Evolutionary conservation across 2,797 vertebrate species (phyloP).

Genomic region (Coregonus suidteri): DNA sequence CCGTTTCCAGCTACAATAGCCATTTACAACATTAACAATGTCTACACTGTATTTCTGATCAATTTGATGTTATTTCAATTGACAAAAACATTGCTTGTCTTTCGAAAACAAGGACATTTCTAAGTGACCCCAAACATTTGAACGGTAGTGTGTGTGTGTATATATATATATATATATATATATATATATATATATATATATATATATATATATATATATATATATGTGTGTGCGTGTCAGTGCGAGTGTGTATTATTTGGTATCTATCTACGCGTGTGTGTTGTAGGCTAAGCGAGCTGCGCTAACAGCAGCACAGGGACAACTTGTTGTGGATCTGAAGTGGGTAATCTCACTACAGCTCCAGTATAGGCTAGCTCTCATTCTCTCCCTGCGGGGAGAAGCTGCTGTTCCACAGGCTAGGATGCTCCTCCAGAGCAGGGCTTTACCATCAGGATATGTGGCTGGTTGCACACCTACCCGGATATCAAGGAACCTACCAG

Average conservation of each 20-base stretch:
- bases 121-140: too few species aligned
- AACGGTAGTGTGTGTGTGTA: not conserved
- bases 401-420: conserved; percentile 24
- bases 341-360: conserved; percentile 61
- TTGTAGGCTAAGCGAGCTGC: conserved; percentile 40
- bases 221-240: not conserved
- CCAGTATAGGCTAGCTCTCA: conserved; percentile 32
- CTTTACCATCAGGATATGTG: conserved; percentile 27
- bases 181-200: too few species aligned
- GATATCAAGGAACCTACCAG: not conserved
- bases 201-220: too few species aligned
- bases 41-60: too few species aligned
- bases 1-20: too few species aligned
- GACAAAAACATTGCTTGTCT: too few species aligned
- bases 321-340: conserved; percentile 53
- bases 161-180: too few species aligned
- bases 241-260: not conserved
- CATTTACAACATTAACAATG: too few species aligned
- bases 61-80: too few species aligned
- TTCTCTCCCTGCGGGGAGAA: conserved; percentile 46
- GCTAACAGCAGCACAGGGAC: conserved; percentile 40
- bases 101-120: too few species aligned
- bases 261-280: not conserved
- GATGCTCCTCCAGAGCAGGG: conserved; percentile 29
- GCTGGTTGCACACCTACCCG: conserved; percentile 15